These are phyloP conservation scores for Petrolisthes manimaculis DNA, from an alignment of 2,888 invertebrate species.

Conservation along the genomic window DNA sequence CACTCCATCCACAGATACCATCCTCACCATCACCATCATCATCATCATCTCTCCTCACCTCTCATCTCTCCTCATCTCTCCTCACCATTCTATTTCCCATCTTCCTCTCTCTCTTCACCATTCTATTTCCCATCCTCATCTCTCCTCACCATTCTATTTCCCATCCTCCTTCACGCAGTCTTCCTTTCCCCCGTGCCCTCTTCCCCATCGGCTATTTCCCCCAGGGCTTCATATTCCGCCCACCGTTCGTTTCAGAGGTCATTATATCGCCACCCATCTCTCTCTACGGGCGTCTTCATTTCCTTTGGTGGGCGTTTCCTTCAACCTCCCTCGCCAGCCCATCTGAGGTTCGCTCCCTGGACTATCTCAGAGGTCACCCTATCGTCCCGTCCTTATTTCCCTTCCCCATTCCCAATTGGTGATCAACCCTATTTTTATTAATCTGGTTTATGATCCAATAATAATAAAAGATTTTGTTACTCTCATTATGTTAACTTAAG, in stretches of 20 bases:
- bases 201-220: neutral
- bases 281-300: neutral
- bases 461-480: no score
- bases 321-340: neutral
- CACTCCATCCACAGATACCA: constrained; percentile 24
- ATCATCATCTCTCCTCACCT: no score
- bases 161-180: neutral
- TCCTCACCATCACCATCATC: neutral
- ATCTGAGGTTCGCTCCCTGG: neutral
- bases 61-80: no score
- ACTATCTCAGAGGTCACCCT: neutral
- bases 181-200: neutral
- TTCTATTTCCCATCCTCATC: neutral
- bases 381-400: neutral
- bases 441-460: no score
- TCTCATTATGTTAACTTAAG: no score
- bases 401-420: neutral
- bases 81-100: neutral
- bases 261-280: neutral
- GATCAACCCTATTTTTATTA: no score
- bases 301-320: neutral
- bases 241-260: neutral
- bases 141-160: neutral
- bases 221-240: neutral
- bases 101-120: neutral